Percentiles rank a stretch among this genome's conserved stretches.
These are phyloP conservation scores for Nemurella pictetii DNA, from an alignment of 2,888 invertebrate species.

Conservation along the genomic window DNA sequence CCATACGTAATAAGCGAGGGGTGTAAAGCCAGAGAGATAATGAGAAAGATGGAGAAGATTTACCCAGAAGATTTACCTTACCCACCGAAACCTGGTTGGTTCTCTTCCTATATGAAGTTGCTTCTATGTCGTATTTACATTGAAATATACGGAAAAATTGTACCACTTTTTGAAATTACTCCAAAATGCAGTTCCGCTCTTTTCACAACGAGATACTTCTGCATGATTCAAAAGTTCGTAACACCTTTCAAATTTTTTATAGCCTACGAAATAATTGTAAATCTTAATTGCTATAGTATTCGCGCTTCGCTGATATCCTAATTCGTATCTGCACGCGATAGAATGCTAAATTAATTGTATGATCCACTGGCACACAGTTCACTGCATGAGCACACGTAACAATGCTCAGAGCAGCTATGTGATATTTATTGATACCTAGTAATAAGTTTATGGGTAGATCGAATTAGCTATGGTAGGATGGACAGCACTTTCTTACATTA, in stretches of 20 bases:
- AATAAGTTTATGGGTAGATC: no score
- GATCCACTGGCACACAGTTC: background rate
- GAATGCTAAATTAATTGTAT: no score
- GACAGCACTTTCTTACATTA: background rate
- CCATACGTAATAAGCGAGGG: no score
- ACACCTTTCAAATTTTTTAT: background rate
- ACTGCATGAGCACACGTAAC: background rate
- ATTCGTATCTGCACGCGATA: background rate
- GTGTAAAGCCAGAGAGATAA: background rate
- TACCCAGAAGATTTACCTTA: background rate
- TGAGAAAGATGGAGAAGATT: background rate
- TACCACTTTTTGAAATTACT: background rate
- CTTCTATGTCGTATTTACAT: no score
- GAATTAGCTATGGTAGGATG: background rate
- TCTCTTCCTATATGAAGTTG: no score
- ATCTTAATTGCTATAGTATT: background rate
- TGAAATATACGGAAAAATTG: background rate
- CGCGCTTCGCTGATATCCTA: background rate
- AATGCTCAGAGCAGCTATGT: background rate
- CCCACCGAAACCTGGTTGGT: background rate
- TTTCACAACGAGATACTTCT: background rate
- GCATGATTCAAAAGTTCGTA: background rate
- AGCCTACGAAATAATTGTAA: background rate
- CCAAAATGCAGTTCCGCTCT: background rate
- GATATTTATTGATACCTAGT: background rate